Evolutionary conservation across 2,888 invertebrate genomes (phyloP), one percentile per base, ranked within the genome.

Genomic region (Pilophorus perplexus): DNA sequence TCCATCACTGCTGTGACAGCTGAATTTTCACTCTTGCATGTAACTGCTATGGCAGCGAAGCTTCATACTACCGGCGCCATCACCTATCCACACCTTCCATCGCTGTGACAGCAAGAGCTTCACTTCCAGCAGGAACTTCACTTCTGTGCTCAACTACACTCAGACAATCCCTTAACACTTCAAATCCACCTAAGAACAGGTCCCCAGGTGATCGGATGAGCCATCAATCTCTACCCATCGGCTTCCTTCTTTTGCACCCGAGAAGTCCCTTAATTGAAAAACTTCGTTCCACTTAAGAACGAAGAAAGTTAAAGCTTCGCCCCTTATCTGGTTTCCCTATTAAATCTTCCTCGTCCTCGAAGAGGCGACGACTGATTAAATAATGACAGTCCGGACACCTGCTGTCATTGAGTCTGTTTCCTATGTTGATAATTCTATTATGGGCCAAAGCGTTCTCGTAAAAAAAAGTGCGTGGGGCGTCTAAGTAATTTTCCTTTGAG

Each of bases 211-310:
- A 14, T 22, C 20, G 44, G 44, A 44, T 44, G 16, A 44, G 16
- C 20, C 18, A 44, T 44, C 44, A 44, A 44, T 44, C 18, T 18
- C 20, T 6, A 44, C 22, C 44, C 18, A 44, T 44, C 44, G 22
- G 18, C 44, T 18, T 10, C 44, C 44, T 44, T 44, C 18, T 18
- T 44, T 44, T 44, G 18, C 44, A 10, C 14, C 44, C n/a, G n/a
- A n/a, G n/a, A n/a, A n/a, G n/a, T 16, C 44, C 44, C 44, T 44
- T 44, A 44, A 44, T 44, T 44, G 44, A 44, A 44, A 44, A 44
- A 44, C 44, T 44, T 44, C 18, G 16, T 44, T 14, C 18, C 18
- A 44, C 14, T 44, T 18, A 3, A 22, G 18, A 44, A 14, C 18
- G 44, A 10, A 18, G 22, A 44, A 44, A 22, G 18, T 44, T 44